Evolutionary conservation across 2,888 invertebrate genomes (phyloP).

Genomic region (Caenorhabditis sp.): DNA sequence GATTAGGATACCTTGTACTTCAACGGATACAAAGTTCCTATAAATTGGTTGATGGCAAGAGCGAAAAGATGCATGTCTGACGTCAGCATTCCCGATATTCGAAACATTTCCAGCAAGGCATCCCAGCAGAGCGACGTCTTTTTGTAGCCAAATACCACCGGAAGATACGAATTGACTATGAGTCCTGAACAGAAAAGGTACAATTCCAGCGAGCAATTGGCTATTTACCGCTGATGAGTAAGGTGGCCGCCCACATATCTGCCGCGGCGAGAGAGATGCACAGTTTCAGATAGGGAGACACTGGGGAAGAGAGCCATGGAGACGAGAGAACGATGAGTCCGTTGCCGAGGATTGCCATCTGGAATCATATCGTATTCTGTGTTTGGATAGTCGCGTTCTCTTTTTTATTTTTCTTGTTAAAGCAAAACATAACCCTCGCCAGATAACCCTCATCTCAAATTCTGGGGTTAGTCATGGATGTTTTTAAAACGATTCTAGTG

Average conservation of each 20-base stretch:
- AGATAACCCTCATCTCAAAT: not conserved
- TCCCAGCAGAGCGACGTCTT: slow-evolving; percentile 72
- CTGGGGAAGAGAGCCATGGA: slow-evolving; percentile 75
- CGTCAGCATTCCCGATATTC: slow-evolving; percentile 81
- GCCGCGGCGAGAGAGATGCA: slow-evolving; percentile 80
- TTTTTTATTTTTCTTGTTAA: not conserved
- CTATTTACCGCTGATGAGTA: slow-evolving; percentile 76
- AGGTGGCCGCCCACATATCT: slow-evolving; percentile 78
- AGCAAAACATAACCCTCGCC: not conserved
- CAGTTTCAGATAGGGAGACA: slow-evolving; percentile 79
- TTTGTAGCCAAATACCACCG: slow-evolving; percentile 74
- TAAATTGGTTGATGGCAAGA: slow-evolving; percentile 79
- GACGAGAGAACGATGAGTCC: slow-evolving; percentile 77
- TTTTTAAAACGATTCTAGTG: not conserved
- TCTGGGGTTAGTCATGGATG: not conserved
- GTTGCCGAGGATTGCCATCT: slow-evolving; percentile 80
- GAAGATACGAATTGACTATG: slow-evolving; percentile 80
- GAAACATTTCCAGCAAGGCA: slow-evolving; percentile 75
- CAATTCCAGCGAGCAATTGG: not conserved
- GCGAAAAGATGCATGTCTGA: slow-evolving; percentile 81
- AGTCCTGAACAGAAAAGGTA: slow-evolving; percentile 71
- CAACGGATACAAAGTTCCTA: slow-evolving; percentile 80
- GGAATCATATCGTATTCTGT: slow-evolving; percentile 37
- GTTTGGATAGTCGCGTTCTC: slow-evolving; percentile 5
- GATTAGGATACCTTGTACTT: slow-evolving; percentile 81